A percentile compares a stretch with the other conserved stretches of the same genome.
These are phyloP conservation scores for Marisa cornuarietis DNA, from an alignment of 1,140 invertebrate genomes.

Conservation along the genomic window DNA sequence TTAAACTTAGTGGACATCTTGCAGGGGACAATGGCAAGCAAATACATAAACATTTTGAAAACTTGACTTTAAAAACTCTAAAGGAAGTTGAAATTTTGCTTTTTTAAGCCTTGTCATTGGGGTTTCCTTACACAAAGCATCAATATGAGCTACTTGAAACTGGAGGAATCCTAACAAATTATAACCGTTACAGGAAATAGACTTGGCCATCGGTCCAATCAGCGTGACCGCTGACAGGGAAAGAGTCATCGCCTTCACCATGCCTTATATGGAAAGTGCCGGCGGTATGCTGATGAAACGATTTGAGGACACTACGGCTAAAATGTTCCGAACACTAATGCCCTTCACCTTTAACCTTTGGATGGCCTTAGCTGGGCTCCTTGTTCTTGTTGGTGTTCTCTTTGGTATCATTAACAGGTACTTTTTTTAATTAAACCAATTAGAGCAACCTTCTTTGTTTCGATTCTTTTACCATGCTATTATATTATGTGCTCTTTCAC, in stretches of 20 bases:
- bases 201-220: slow-evolving; percentile 55
- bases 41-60: too few relatives aligned
- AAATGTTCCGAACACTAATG: slow-evolving; percentile 90
- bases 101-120: too few relatives aligned
- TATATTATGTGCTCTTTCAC: too few relatives aligned
- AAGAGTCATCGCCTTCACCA: slow-evolving; percentile 53
- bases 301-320: slow-evolving; percentile 85
- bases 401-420: slow-evolving; percentile 21
- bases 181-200: slow-evolving; percentile 41
- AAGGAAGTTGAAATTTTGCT: too few relatives aligned
- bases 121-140: too few relatives aligned
- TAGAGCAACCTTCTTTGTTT: too few relatives aligned
- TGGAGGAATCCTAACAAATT: not conserved
- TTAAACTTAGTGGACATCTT: too few relatives aligned
- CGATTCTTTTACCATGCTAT: too few relatives aligned
- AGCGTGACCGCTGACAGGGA: slow-evolving; percentile 54
- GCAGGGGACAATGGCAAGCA: too few relatives aligned
- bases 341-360: slow-evolving; percentile 31
- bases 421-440: not conserved
- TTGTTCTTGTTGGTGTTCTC: slow-evolving; percentile 22
- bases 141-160: not conserved
- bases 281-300: slow-evolving; percentile 84
- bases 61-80: too few relatives aligned
- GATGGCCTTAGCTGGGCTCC: slow-evolving; percentile 23
- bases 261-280: slow-evolving; percentile 59